Base-by-base conservation (phyloP, 2,888 invertebrate genomes). In the Tenodera sinensis region DNA sequence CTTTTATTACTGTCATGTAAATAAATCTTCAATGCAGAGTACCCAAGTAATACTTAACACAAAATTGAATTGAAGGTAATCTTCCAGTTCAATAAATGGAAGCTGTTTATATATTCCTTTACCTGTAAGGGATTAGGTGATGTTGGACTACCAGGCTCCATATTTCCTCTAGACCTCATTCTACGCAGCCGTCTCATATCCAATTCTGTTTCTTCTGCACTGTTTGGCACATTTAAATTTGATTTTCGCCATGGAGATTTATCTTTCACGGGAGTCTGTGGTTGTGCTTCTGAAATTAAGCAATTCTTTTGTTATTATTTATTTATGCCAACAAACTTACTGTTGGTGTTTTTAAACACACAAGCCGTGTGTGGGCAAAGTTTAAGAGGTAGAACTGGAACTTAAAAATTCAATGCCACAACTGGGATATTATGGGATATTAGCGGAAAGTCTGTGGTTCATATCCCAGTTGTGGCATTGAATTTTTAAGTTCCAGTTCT, bases 201-300 rank as follows among this genome's bases (percentile, higher is more conserved):
- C 90, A 95, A 95, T 92, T 96, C 96, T 54, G 95, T 96, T 92
- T 96, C 96, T 91, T 96, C 96, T 91, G 95, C 93, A 90, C 94
- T 95, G 91, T 94, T 96, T 83, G 95, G 94, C 27, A 95, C 95
- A 92, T 96, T 96, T 42, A 96, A 92, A 90, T 94, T 95, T 9
- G 96, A 97, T 92, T 97, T 96, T 92, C 97, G 95, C 94, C 97
- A 97, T 14, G 96, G 95, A 83, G 96, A 96, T 92, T 96, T 96
- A 92, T 97, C 97, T 93, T 96, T 97, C 89, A 95, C 95, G 12
- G 93, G 92, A 85, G 93, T 92, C 92, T 94, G 94, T 25, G 96
- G 96, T 93, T 96, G 96, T 81, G 96, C 96, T 93, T 96, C 96
- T 96, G 93, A 92, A 71, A 28, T 12, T 9, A 42, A 42, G 42